Conservation (phyloP, 2,113 vertebrate genomes). For the Rhagologus leucostigma region DNA sequence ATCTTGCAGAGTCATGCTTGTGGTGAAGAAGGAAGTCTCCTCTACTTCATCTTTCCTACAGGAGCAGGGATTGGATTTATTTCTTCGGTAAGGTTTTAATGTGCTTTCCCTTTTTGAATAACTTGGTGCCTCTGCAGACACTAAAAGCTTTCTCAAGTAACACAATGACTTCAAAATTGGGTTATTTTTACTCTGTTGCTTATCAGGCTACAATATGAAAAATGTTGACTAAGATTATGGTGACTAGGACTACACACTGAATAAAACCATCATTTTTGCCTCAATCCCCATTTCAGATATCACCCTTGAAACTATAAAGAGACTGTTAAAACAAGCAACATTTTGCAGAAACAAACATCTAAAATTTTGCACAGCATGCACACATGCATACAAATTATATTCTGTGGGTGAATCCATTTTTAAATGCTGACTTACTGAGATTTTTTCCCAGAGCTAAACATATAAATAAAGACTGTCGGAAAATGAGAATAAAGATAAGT, state of each 20-base stretch:
- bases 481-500: conserved; percentile 1
- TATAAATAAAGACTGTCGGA: neutral
- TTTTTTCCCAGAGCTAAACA: neutral
- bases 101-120: neutral
- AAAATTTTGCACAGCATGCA: neutral
- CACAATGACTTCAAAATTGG: neutral
- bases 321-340: neutral
- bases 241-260: neutral
- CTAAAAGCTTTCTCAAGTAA: neutral
- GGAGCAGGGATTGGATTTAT: neutral
- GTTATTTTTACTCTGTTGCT: conserved; percentile 18
- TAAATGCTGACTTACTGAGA: neutral
- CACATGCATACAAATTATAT: neutral
- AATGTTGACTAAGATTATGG: neutral
- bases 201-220: neutral
- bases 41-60: neutral
- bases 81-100: neutral
- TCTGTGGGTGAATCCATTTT: neutral
- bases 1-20: neutral
- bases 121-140: neutral
- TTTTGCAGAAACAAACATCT: neutral
- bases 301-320: neutral
- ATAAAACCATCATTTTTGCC: neutral
- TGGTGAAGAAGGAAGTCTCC: neutral
- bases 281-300: neutral